phyloP scores from a whole-genome alignment of 2,888 invertebrate species.

The Argyra leucocephala region DNA sequence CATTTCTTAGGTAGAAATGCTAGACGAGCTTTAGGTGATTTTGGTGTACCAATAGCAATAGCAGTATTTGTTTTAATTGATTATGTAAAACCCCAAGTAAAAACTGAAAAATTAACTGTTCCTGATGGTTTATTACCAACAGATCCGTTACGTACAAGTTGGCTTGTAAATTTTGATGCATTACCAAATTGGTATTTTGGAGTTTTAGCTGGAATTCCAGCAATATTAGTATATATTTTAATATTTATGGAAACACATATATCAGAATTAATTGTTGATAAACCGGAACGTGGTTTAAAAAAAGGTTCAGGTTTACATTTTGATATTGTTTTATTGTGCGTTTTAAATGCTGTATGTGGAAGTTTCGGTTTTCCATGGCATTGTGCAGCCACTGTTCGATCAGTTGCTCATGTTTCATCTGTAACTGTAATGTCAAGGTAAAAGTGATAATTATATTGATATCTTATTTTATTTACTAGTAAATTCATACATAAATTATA shows the following conservation, averaged over 20 bases:
- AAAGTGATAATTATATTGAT: not conserved
- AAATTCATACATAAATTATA: not conserved
- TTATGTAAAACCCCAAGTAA: slow-evolving; percentile 59
- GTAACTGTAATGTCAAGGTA: slow-evolving; percentile 71
- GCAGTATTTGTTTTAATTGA: slow-evolving; percentile 71
- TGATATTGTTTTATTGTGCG: slow-evolving; percentile 77
- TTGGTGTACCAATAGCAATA: slow-evolving; percentile 87
- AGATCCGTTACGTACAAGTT: slow-evolving; percentile 52
- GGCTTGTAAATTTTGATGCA: slow-evolving; percentile 67
- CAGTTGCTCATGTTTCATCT: slow-evolving; percentile 80
- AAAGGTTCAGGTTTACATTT: slow-evolving; percentile 89
- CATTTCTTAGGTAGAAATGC: slow-evolving; percentile 88
- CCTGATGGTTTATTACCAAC: slow-evolving; percentile 71
- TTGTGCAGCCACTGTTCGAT: slow-evolving; percentile 83
- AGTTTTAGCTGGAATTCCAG: slow-evolving; percentile 67
- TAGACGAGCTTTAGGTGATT: slow-evolving; percentile 60
- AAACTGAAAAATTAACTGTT: slow-evolving; percentile 75
- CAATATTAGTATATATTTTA: slow-evolving; percentile 81
- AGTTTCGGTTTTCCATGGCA: slow-evolving; percentile 84
- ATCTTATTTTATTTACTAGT: not conserved
- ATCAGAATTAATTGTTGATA: slow-evolving; percentile 83
- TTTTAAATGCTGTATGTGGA: slow-evolving; percentile 70
- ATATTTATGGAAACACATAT: slow-evolving; percentile 92
- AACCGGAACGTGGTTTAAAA: slow-evolving; percentile 74
- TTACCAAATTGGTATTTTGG: slow-evolving; percentile 69